phyloP scores from a whole-genome alignment of 2,113 vertebrate species.

The Condylura cristata region DNA sequence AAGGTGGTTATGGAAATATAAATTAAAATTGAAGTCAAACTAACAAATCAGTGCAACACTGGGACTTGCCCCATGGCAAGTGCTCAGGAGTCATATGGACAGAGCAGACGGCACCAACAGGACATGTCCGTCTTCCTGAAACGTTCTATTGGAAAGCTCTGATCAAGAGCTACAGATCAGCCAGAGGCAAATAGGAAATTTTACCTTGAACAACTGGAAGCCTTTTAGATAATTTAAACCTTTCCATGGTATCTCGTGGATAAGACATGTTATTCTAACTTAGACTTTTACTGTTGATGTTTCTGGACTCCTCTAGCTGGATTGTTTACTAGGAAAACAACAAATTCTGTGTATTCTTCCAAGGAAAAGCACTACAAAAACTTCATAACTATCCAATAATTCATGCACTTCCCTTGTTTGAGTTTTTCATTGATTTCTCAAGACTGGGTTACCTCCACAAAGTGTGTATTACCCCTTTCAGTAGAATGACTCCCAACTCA shows the following conservation, averaged over 20 bases:
- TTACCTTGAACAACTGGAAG: neutral
- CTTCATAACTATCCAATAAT: neutral
- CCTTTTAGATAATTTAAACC: neutral
- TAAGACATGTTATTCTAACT: neutral
- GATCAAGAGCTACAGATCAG: neutral
- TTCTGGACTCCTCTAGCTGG: neutral
- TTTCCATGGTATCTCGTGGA: neutral
- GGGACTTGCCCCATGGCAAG: neutral
- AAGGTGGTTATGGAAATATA: neutral
- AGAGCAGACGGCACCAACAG: neutral
- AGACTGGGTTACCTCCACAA: neutral
- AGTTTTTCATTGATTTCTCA: neutral
- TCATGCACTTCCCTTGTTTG: neutral
- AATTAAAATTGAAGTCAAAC: neutral
- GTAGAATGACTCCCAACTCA: neutral
- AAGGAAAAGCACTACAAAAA: neutral
- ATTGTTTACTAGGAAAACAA: neutral
- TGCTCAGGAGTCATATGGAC: neutral
- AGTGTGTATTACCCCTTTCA: neutral
- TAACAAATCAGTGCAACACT: neutral
- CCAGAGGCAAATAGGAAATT: neutral
- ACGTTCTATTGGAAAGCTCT: neutral
- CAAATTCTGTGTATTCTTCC: neutral
- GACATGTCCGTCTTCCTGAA: neutral
- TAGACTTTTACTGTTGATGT: neutral